Conservation (phyloP, 2,797 vertebrate species). For the Pyrocephalus nanus region DNA sequence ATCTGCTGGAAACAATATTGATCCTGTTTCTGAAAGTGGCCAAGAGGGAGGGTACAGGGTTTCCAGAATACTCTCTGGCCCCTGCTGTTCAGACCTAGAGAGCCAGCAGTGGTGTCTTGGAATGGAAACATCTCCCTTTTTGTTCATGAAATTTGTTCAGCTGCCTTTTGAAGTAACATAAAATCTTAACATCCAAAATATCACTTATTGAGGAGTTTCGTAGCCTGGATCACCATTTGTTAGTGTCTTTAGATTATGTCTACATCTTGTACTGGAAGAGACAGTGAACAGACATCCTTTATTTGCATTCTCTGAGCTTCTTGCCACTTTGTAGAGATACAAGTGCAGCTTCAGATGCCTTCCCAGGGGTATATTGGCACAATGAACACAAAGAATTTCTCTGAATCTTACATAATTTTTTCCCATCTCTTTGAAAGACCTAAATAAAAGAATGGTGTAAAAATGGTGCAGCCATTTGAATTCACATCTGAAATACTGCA, state of each 20-base stretch:
- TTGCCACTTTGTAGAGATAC: background rate
- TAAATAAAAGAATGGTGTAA: background rate
- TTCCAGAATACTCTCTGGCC: background rate
- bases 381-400: background rate
- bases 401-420: background rate
- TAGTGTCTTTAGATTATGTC: background rate
- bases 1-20: background rate
- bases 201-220: background rate
- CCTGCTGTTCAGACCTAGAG: background rate
- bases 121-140: background rate
- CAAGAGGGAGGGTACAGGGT: background rate
- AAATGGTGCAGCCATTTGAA: background rate
- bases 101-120: background rate
- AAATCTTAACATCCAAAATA: background rate
- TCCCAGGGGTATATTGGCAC: background rate
- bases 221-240: background rate
- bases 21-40: background rate
- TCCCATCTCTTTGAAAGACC: background rate
- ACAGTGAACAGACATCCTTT: background rate
- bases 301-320: background rate
- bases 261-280: background rate
- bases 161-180: background rate
- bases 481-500: background rate
- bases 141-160: background rate
- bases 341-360: background rate